Evolutionary conservation across 2,113 vertebrate species (phyloP), one percentile per base, ranked within the genome.

Genomic region (Delphinapterus leucas): DNA sequence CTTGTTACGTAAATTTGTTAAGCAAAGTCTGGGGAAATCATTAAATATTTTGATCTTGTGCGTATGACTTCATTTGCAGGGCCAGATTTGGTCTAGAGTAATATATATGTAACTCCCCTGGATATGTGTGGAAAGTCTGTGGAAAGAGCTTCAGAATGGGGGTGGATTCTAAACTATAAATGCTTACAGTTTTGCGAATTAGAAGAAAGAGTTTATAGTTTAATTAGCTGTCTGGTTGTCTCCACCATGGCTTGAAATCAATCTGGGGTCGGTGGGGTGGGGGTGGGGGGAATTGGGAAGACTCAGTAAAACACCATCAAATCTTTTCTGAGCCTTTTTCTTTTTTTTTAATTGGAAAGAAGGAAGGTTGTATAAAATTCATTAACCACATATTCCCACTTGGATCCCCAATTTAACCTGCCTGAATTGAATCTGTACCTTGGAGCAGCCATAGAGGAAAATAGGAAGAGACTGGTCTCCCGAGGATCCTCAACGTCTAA

Each of bases 371-470:
- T 82, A 74, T 8, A 79, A 71, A 95, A 96, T 89, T 97, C 95
- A 97, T 97, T 98, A 97, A 89, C 31, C 49, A 67, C 63, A 12
- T 90, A 93, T 89, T 96, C 95, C 91, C 95, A 67, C 14, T 33
- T 96, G 91, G 9, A 36, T 25, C 55, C 73, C 21, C 44, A 41
- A 49, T 95, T 90, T 96, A 95, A 93, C 85, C 76, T 94, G 53
- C 44, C 38, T 95, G 74, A 93, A 97, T 81, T 81, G 79, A 87
- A 79, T 95, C 68, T 63, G 41, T 73, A 33, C 77, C 92, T 96
- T 73, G 63, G 58, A 65, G 44, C 2, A 49, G n/a, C 36, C 49
- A 14, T 80, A 53, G 41, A 91, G 63, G 60, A 74, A 49, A 8
- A 70, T 53, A 20, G 77, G 41, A 87, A 41, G 77, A 76, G 47